Evolutionary conservation across 2,888 invertebrate genomes (phyloP).

Genomic region (Epirrhoe alternata): DNA sequence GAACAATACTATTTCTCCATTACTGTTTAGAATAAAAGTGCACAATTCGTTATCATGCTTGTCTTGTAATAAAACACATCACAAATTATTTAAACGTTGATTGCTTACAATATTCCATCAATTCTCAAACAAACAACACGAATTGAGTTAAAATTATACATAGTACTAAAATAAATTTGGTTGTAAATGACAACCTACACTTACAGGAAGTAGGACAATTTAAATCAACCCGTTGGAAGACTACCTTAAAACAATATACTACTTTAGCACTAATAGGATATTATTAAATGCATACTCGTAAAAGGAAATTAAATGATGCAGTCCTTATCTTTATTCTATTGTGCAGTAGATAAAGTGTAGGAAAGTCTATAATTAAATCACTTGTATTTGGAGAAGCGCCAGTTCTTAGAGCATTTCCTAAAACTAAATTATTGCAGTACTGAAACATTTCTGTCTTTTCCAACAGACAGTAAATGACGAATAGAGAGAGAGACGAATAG

Average conservation of each 20-base stretch:
- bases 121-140: slow-evolving; percentile 36
- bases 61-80: slow-evolving; percentile 11
- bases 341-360: slow-evolving; percentile 64
- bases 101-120: slow-evolving; percentile 24
- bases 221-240: slow-evolving; percentile 76
- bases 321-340: slow-evolving; percentile 54
- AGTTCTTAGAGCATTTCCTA: slow-evolving; percentile 6
- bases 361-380: slow-evolving; percentile 63
- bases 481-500: background rate
- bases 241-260: slow-evolving; percentile 60
- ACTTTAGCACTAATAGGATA: slow-evolving; percentile 52
- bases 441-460: background rate
- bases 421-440: background rate
- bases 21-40: slow-evolving; percentile 6
- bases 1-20: slow-evolving; percentile 3
- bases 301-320: slow-evolving; percentile 52
- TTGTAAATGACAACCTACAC: slow-evolving; percentile 38
- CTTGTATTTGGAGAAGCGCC: slow-evolving; percentile 68
- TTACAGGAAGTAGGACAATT: slow-evolving; percentile 50
- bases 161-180: slow-evolving; percentile 36
- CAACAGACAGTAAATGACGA: background rate
- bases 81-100: slow-evolving; percentile 18
- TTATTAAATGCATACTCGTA: slow-evolving; percentile 54
- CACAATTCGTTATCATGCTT: slow-evolving; percentile 2
- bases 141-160: slow-evolving; percentile 32